These are phyloP conservation scores for Phyto melanocephala DNA, from an alignment of 2,888 invertebrate genomes.

Conservation along the genomic window DNA sequence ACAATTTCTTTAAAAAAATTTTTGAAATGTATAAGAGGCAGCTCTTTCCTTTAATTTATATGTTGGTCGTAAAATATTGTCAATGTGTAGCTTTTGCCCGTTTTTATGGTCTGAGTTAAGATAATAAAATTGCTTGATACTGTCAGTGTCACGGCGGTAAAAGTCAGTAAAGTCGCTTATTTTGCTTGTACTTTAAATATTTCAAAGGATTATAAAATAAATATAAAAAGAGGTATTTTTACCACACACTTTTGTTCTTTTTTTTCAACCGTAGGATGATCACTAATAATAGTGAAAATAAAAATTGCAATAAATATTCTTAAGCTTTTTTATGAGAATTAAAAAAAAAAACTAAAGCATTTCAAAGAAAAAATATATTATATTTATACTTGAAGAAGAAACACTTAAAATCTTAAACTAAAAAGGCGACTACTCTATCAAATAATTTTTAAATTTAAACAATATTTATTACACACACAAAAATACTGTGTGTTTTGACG, in stretches of 20 bases:
- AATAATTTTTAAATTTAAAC: no score
- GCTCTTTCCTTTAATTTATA: not conserved
- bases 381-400: no score
- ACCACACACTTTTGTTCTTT: not conserved
- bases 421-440: no score
- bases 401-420: no score
- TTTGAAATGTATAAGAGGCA: slow-evolving; percentile 20
- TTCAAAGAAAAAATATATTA: no score
- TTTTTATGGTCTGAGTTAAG: slow-evolving; percentile 29
- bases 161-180: not conserved
- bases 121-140: slow-evolving; percentile 50
- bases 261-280: slow-evolving; percentile 15
- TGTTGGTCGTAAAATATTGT: slow-evolving; percentile 42
- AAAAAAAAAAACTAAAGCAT: no score
- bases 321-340: not conserved
- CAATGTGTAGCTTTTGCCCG: not conserved
- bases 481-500: no score
- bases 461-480: no score
- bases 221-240: slow-evolving; percentile 21
- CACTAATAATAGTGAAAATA: slow-evolving; percentile 24
- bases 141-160: not conserved
- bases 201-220: slow-evolving; percentile 8
- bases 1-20: not conserved
- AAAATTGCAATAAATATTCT: slow-evolving; percentile 28
- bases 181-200: not conserved